phyloP scores from a whole-genome alignment of 2,888 invertebrate genomes.

The Idaea dimidiata region DNA sequence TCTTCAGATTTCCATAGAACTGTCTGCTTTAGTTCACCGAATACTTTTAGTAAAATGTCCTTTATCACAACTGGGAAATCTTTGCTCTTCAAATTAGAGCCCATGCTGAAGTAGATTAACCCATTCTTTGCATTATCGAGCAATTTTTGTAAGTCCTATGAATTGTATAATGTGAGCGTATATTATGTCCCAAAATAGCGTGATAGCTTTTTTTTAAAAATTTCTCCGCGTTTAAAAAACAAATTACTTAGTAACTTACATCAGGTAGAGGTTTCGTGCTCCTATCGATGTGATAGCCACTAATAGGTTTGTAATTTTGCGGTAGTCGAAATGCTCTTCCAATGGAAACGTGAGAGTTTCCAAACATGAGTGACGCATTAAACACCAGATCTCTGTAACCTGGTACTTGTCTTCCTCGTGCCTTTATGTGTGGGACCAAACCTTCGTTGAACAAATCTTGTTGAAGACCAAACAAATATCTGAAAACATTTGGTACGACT shows the following conservation, averaged over 20 bases:
- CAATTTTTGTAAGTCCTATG: conserved; percentile 59
- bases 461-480: conserved; percentile 15
- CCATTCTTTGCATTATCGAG: conserved; percentile 65
- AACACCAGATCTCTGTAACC: conserved; percentile 39
- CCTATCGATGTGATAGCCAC: conserved; percentile 56
- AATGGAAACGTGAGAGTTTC: conserved; percentile 48
- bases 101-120: conserved; percentile 75
- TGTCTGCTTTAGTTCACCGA: conserved; percentile 64
- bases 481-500: conserved; percentile 11
- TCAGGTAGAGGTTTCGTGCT: conserved; percentile 46
- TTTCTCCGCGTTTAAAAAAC: background rate
- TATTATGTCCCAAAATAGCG: too few species aligned
- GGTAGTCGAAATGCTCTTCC: conserved; percentile 44
- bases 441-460: conserved; percentile 14
- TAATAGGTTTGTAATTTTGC: conserved; percentile 49
- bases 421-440: conserved; percentile 36
- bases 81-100: conserved; percentile 59
- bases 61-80: conserved; percentile 51
- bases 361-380: conserved; percentile 53
- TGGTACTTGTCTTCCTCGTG: conserved; percentile 42
- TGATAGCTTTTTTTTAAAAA: too few species aligned
- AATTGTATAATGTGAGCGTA: conserved; percentile 8
- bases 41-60: conserved; percentile 49
- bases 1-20: conserved; percentile 75
- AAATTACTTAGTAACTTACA: conserved; percentile 27